These are phyloP conservation scores for Trichogramma pretiosum DNA, from an alignment of 1,140 invertebrate species.

Conservation along the genomic window DNA sequence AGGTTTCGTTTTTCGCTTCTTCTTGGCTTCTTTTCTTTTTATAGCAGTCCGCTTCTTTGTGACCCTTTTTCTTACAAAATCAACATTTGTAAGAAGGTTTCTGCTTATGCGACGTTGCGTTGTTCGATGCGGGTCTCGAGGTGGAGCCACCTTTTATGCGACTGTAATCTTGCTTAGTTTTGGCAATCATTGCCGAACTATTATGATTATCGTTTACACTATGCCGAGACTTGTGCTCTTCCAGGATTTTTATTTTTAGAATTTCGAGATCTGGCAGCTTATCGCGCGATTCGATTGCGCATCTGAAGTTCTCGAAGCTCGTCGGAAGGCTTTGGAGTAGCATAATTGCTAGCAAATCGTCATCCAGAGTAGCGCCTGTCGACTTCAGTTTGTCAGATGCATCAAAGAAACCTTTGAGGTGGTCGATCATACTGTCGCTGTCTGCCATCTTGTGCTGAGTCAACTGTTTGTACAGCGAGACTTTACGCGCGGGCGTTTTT, in stretches of 20 bases:
- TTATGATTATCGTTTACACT: background rate
- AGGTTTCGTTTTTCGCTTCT: background rate
- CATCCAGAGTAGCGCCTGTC: background rate
- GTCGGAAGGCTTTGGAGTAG: background rate
- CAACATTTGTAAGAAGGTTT: background rate
- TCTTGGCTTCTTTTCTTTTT: too few relatives aligned
- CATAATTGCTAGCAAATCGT: background rate
- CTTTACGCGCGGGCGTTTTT: slow-evolving; percentile 4
- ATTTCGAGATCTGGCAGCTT: too few relatives aligned
- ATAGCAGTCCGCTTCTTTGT: too few relatives aligned
- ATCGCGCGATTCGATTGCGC: slow-evolving; percentile 1
- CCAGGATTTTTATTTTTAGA: slow-evolving; percentile 3
- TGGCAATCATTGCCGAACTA: background rate
- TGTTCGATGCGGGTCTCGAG: background rate
- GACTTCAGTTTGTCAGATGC: background rate
- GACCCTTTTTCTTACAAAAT: background rate
- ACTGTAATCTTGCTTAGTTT: background rate
- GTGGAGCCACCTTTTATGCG: background rate
- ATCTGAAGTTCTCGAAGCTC: background rate
- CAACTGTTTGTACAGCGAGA: background rate
- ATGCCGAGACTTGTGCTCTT: background rate
- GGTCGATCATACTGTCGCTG: background rate
- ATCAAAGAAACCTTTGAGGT: too few relatives aligned
- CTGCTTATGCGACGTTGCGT: background rate
- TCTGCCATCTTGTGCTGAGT: background rate